Percentiles rank a stretch among this genome's conserved stretches.
These are phyloP conservation scores for Philonicus albiceps DNA, from an alignment of 2,888 invertebrate species.

Conservation along the genomic window DNA sequence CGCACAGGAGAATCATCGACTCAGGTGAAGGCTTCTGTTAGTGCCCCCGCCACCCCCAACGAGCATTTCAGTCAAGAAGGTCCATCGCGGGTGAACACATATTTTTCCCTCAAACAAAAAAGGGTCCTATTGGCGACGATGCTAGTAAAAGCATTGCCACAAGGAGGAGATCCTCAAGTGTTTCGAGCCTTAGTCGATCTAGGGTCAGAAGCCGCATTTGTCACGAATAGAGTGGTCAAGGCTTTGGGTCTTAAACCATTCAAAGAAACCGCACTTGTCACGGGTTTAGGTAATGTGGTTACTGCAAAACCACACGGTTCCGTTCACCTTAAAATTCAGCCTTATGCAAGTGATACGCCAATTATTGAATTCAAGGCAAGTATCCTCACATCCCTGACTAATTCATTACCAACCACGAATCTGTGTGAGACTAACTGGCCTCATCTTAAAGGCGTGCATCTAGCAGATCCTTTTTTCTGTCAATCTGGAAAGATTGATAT, in stretches of 20 bases:
- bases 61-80: background rate
- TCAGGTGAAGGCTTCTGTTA: no score
- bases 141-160: background rate
- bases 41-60: no score
- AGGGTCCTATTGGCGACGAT: background rate
- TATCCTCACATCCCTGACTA: background rate
- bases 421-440: background rate
- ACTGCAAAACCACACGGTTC: background rate
- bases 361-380: background rate
- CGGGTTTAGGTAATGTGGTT: background rate
- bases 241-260: background rate
- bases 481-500: slow-evolving; percentile 1
- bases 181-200: slow-evolving; percentile 5
- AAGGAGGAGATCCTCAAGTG: background rate
- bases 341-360: background rate
- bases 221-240: background rate
- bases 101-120: background rate
- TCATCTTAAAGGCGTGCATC: background rate
- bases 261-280: background rate
- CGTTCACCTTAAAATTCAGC: background rate
- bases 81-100: background rate
- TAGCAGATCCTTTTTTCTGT: background rate
- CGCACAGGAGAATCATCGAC: no score
- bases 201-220: background rate
- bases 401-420: background rate